Conservation (phyloP, 1,140 invertebrate genomes). For the Drosophila melanica region DNA sequence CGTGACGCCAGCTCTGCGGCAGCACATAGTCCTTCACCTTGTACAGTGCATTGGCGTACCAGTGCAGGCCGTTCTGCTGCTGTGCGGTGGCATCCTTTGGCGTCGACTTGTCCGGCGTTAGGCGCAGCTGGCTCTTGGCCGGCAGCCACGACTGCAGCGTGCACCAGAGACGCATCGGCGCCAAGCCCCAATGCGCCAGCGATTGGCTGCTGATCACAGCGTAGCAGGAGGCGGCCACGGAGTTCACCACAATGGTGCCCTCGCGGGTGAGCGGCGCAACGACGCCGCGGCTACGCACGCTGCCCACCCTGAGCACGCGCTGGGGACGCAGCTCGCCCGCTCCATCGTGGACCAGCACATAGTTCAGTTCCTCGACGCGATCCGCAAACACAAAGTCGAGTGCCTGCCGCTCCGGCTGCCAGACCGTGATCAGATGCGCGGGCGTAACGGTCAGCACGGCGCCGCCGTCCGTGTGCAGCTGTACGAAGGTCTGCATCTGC, state of each 20-base stretch:
- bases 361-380: slow-evolving; percentile 85
- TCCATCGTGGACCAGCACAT: slow-evolving; percentile 84
- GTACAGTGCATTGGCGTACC: slow-evolving; percentile 93
- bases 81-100: slow-evolving; percentile 46
- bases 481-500: slow-evolving; percentile 89
- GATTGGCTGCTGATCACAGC: slow-evolving; percentile 93
- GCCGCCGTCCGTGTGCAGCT: slow-evolving; percentile 89
- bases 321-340: slow-evolving; percentile 86
- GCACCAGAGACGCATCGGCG: slow-evolving; percentile 89
- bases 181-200: slow-evolving; percentile 93
- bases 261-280: slow-evolving; percentile 94
- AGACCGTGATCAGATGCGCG: slow-evolving; percentile 89
- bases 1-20: slow-evolving; percentile 85
- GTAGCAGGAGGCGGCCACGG: slow-evolving; percentile 96
- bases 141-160: slow-evolving; percentile 83
- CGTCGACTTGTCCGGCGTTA: slow-evolving; percentile 44
- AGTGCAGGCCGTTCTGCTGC: slow-evolving; percentile 89
- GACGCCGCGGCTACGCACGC: slow-evolving; percentile 88
- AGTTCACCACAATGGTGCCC: slow-evolving; percentile 96
- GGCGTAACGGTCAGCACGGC: slow-evolving; percentile 91
- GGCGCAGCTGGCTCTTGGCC: slow-evolving; percentile 53
- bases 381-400: slow-evolving; percentile 86
- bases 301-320: slow-evolving; percentile 86
- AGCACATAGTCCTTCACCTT: slow-evolving; percentile 88
- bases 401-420: slow-evolving; percentile 76